A percentile compares a stretch with the other conserved stretches of the same genome.
Conservation (phyloP, 2,797 vertebrate genomes). For the Antennarius maculatus region DNA sequence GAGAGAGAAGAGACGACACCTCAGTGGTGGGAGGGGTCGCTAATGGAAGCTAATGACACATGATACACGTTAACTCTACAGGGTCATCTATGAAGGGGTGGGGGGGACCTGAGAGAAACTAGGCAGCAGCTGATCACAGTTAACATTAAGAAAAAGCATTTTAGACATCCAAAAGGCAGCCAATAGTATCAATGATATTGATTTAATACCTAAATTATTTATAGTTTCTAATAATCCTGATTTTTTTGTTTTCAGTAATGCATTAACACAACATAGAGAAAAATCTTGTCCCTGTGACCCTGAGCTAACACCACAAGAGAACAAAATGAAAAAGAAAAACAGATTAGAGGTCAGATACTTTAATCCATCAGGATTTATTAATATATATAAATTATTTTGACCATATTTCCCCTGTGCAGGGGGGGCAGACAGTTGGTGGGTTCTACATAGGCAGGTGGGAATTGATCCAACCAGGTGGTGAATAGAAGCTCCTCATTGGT, state of each 20-base stretch:
- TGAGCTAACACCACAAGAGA: constrained; percentile 8
- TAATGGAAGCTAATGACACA: not conserved
- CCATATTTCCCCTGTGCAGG: constrained; percentile 11
- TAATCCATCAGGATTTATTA: constrained; percentile 46
- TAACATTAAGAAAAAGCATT: too few relatives aligned
- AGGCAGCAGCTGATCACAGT: too few relatives aligned
- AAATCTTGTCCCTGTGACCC: constrained; percentile 24
- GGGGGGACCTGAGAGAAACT: too few relatives aligned
- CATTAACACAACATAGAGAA: not conserved
- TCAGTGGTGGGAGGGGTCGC: not conserved
- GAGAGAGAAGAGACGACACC: not conserved
- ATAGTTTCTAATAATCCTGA: not conserved
- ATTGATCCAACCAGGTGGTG: constrained; percentile 59
- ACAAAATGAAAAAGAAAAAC: constrained; percentile 17
- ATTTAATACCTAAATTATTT: not conserved
- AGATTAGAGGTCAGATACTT: constrained; percentile 32
- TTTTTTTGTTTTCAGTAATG: not conserved
- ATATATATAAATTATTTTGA: constrained; percentile 4
- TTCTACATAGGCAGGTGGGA: constrained; percentile 30
- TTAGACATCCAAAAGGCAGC: too few relatives aligned
- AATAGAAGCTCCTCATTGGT: constrained; percentile 29
- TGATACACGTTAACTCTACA: too few relatives aligned
- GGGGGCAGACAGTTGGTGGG: constrained; percentile 53
- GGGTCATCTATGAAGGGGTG: too few relatives aligned
- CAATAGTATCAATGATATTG: not conserved